Evolutionary conservation across 2,888 invertebrate species (phyloP).

Genomic region (Dysmachus trigonus): DNA sequence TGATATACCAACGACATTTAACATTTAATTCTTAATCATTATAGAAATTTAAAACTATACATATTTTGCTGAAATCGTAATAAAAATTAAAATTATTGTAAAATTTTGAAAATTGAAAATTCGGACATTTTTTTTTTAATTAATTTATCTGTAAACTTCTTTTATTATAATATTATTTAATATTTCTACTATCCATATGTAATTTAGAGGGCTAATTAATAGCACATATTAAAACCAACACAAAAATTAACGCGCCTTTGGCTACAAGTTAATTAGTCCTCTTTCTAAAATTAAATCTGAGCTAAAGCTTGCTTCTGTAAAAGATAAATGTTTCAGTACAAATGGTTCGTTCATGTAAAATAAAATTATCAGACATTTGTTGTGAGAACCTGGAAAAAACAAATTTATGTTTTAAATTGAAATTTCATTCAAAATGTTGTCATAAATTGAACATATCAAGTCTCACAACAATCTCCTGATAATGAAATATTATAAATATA

Average conservation of each 20-base stretch:
- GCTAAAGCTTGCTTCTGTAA: conserved; percentile 8
- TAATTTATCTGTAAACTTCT: background rate
- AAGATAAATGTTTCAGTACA: conserved; percentile 13
- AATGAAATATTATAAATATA: background rate
- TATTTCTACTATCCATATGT: background rate
- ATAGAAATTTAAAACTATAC: too few species aligned
- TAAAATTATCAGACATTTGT: background rate
- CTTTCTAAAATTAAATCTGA: background rate
- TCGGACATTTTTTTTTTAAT: background rate
- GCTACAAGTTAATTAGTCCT: background rate
- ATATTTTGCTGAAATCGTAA: background rate
- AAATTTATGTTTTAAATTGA: background rate
- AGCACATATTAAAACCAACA: background rate
- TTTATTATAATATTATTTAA: background rate
- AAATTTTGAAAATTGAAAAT: background rate
- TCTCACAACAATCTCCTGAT: conserved; percentile 9
- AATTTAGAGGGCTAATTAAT: background rate
- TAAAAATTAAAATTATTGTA: background rate
- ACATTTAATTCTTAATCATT: too few species aligned
- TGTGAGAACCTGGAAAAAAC: background rate
- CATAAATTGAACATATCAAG: background rate
- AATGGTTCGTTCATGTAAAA: background rate
- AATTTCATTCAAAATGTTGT: background rate
- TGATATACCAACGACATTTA: too few species aligned
- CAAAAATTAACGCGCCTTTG: background rate